Evolutionary conservation across 2,113 vertebrate genomes (phyloP), one percentile per base, ranked within the genome.

Genomic region (Coregonus clupeaformis): DNA sequence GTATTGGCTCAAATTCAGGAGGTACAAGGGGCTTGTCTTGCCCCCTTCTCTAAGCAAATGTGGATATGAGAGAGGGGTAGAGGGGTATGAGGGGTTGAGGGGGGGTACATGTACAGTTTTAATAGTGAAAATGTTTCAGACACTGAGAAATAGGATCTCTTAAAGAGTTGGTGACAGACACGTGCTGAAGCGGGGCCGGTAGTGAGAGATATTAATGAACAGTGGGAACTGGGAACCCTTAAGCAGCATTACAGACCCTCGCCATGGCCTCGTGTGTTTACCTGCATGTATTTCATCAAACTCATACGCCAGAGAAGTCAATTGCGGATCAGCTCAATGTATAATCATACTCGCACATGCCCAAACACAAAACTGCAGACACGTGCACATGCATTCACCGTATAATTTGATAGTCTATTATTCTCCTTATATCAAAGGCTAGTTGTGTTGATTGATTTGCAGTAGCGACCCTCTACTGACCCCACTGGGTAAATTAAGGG

Each of bases 71-170:
- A 74, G 68, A 36, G 18, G 45, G 27, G 62, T 24, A 30, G 47
- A 42, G 22, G 24, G 13, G 36, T 20, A 29, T 42, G 4, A 1
- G 68, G 36, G 67, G 32, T n/a, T 68, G 18, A 42, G 2, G 42
- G 42, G 9, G 22, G 71, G 57, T 25, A 13, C 4, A 73, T 68
- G 60, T 13, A 60, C 81, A 22, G 12, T 68, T 68, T 65, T 60
- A 47, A 78, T 24, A 66, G 72, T 84, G 82, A 74, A 87, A 88
- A 80, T 73, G 74, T 78, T 85, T 86, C 80, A 74, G 74, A 60
- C 57, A 30, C 1, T 1, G 13, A 7, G 75, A 74, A 89, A 85
- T 74, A 77, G 59, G 83, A 86, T 88, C 80, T 69, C 78, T 85
- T 84, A 76, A 84, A 81, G 76, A 32, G 69, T 52, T 60, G 72